Evolutionary conservation across 2,888 invertebrate species (phyloP).

Genomic region (Drosophila kanekoi): DNA sequence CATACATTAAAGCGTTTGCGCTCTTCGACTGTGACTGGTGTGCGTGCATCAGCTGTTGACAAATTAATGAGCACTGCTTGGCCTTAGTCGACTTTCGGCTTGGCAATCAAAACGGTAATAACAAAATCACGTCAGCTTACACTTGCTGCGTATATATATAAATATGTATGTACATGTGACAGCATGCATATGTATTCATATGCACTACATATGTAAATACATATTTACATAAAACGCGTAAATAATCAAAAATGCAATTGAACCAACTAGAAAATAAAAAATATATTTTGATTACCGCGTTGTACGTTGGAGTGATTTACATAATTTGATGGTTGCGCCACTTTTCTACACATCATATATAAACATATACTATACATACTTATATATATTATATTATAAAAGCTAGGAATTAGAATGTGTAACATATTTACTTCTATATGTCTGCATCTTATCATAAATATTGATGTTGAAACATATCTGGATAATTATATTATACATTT

Average conservation of each 20-base stretch:
- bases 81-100: constrained; percentile 33
- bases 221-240: background rate
- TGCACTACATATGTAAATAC: background rate
- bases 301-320: constrained; percentile 43
- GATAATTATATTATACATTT: background rate
- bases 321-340: constrained; percentile 58
- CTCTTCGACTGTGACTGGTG: constrained; percentile 15
- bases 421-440: too few species aligned
- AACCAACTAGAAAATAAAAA: constrained; percentile 32
- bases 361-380: background rate
- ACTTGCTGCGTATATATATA: constrained; percentile 3
- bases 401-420: too few species aligned
- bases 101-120: constrained; percentile 51
- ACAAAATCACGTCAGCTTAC: constrained; percentile 37
- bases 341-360: constrained; percentile 3
- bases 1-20: constrained; percentile 5
- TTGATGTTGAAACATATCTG: too few species aligned
- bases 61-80: constrained; percentile 37
- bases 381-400: background rate
- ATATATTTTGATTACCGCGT: constrained; percentile 10
- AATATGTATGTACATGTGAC: background rate
- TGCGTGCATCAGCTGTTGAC: constrained; percentile 48
- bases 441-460: too few species aligned
- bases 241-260: constrained; percentile 35
- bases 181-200: background rate